Base-by-base conservation (phyloP, 2,113 vertebrate genomes). In the Eulemur rufifrons region DNA sequence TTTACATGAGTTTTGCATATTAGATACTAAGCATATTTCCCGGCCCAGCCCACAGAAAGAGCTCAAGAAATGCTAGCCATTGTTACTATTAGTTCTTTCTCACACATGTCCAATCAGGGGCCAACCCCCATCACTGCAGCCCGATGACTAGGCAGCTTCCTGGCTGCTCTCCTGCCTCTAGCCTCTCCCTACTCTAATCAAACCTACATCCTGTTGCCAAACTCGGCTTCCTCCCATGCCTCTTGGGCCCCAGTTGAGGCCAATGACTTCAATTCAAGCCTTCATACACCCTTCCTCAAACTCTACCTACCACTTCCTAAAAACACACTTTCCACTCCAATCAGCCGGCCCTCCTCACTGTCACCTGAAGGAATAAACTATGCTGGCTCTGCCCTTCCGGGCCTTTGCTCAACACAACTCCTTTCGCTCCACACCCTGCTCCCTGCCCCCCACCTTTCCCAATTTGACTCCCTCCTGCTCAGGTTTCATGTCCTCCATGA, bases 131-230 rank as follows among this genome's bases (percentile, higher is more conserved):
- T 74, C n/a, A 10, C n/a, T 29, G 87, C 34, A 37, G 56, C 9
- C 86, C 8, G 4, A 69, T 29, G 18, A 81, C 50, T 6, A 85
- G 83, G 42, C 2, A 0, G 39, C 92, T 89, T 92, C 90, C 95
- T 69, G 80, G 42, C 73, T 92, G 56, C n/a, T 47, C 71, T 50
- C 68, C 39, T n/a, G 39, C 20, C 63, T 23, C 89, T 5, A 71
- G 63, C 80, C 56, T 78, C 81, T 73, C 68, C 63, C 45, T 61
- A 4, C 37, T 86, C 21, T 37, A 89, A 95, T 90, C 90, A 93
- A 74, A 93, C 69, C 74, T 80, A 86, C 73, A 92, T 96, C 91
- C 92, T 95, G 87, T 90, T 76, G 71, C 59, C 78, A 74, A 47
- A 66, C n/a, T 80, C 69, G 4, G 56, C 90, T 88, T 96, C 92